Conservation (phyloP, 2,113 vertebrate genomes). For the Athene noctua region DNA sequence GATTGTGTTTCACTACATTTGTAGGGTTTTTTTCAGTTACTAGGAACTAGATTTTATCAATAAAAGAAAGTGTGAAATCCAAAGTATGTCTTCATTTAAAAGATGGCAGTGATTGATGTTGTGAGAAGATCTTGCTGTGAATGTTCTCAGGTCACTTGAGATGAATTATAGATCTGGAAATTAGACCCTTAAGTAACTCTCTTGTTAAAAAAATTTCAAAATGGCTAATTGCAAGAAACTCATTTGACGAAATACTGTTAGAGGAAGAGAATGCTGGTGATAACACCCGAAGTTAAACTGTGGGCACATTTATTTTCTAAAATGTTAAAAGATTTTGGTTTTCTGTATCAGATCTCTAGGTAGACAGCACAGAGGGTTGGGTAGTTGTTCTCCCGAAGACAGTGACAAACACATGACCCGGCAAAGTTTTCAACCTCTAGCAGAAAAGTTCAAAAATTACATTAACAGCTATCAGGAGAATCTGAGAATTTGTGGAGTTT, state of each 20-base stretch:
- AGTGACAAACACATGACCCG: no score
- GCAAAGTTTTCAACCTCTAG: neutral
- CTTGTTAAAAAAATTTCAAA: neutral
- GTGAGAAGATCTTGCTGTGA: neutral
- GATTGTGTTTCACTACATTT: neutral
- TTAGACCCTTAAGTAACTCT: neutral
- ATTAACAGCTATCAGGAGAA: neutral
- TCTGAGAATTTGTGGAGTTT: rapidly evolving
- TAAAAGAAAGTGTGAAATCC: neutral
- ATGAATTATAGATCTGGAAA: neutral
- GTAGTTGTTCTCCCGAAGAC: rapidly evolving
- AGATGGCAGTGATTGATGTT: neutral
- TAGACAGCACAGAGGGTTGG: neutral
- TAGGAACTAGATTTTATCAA: neutral
- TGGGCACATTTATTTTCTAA: neutral
- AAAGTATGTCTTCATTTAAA: neutral
- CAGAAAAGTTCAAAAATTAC: neutral
- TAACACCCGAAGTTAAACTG: neutral
- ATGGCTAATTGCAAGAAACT: neutral
- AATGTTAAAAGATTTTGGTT: neutral
- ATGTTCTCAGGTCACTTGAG: neutral
- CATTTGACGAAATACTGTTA: neutral
- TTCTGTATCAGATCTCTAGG: neutral
- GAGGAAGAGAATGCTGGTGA: neutral
- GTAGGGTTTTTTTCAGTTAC: neutral